Evolutionary conservation across 1,140 invertebrate species (phyloP), one percentile per base, ranked within the genome.

Genomic region (Chironomus tepperi): DNA sequence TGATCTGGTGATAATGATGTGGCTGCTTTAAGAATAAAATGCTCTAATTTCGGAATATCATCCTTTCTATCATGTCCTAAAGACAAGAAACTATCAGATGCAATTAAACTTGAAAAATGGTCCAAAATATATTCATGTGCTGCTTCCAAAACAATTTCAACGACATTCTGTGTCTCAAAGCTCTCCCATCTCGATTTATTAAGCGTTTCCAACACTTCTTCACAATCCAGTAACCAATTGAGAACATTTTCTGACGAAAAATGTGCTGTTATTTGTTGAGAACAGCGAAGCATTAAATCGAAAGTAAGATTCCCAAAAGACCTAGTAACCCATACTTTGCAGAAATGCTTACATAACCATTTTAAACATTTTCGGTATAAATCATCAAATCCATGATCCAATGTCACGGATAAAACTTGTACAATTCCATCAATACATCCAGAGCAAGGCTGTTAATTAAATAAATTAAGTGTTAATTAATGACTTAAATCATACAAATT

Each of bases 311-410:
- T 87, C 0, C 92, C 91, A 83, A 96, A 95, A 18, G 90, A 87
- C 78, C 94, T 91, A 0, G 91, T 93, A 0, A 93, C 90, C 94
- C 94, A 96, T 34, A 96, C 90, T 78, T 89, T 86, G 8, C 91
- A 86, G 80, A 95, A 95, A 82, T 96, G 87, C 77, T 90, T 89
- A 1, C 91, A 94, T 7, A 95, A 90, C 94, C 93, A 96, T 75
- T 88, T 85, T 16, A 95, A 81, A 79, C 91, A 93, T 82, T 92
- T 93, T 74, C 91, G 86, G 81, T 94, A 92, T 0, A 97, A 84
- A 80, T 95, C 93, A 78, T 94, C 92, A n/a, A 96, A 83, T 5
- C 92, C 91, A 80, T 94, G 95, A 21, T 91, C 89, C 16, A 92
- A 87, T 10, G 92, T 89, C 21, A 95, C 82, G 2, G 91, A 90